Evolutionary conservation across 1,140 invertebrate species (phyloP).

Genomic region (Orussus abietinus): DNA sequence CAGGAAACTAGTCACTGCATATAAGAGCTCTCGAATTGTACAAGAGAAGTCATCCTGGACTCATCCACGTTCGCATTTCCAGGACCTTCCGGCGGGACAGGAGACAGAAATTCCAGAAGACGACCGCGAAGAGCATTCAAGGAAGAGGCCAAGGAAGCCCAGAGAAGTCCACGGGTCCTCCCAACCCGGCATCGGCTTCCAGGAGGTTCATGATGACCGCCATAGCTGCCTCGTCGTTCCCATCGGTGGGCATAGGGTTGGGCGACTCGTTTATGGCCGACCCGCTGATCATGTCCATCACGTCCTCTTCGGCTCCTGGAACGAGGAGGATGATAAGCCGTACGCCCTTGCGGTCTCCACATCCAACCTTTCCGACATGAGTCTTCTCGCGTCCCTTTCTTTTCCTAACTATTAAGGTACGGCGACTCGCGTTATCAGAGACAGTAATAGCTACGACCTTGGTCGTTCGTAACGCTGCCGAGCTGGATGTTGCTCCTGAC

Average conservation of each 20-base stretch:
- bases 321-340: constrained; percentile 13
- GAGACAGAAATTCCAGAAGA: no score
- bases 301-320: constrained; percentile 55
- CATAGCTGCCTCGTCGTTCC: constrained; percentile 87
- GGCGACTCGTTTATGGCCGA: constrained; percentile 53
- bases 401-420: constrained; percentile 15
- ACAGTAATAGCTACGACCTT: constrained; percentile 49
- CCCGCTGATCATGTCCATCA: constrained; percentile 61
- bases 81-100: no score
- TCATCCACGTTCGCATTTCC: no score
- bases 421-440: constrained; percentile 35
- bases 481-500: constrained; percentile 45
- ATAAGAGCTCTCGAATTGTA: no score
- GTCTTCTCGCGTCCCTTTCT: neutral
- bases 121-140: no score
- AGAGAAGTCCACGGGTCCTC: constrained; percentile 81
- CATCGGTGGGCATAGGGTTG: constrained; percentile 59
- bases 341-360: neutral
- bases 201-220: constrained; percentile 89
- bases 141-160: constrained; percentile 84
- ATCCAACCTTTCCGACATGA: neutral
- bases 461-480: constrained; percentile 46
- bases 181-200: constrained; percentile 70
- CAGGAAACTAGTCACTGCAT: no score
- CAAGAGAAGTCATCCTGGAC: no score